phyloP scores from a whole-genome alignment of 2,888 invertebrate species.

The Meliscaeva auricollis region DNA sequence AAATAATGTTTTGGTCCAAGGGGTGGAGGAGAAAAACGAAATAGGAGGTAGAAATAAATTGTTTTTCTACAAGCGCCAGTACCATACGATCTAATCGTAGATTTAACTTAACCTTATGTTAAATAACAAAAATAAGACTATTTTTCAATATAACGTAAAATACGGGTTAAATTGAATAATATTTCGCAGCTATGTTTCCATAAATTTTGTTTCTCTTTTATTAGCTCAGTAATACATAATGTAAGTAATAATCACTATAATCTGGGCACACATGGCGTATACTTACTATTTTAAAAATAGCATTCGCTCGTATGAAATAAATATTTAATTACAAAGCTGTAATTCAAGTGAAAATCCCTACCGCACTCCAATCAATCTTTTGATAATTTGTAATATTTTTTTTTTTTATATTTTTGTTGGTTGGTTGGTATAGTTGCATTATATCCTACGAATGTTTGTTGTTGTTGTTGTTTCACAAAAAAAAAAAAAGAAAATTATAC shows the following conservation, averaged over 20 bases:
- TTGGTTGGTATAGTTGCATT: background rate
- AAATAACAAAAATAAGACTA: too few relatives aligned
- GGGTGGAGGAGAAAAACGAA: too few relatives aligned
- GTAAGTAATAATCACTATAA: background rate
- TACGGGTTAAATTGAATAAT: too few relatives aligned
- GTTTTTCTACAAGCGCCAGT: too few relatives aligned
- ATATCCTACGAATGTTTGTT: background rate
- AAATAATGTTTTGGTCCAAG: too few relatives aligned
- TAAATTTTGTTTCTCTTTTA: too few relatives aligned
- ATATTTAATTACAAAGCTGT: slow-evolving; percentile 63
- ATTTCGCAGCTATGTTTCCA: too few relatives aligned
- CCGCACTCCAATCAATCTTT: slow-evolving; percentile 70
- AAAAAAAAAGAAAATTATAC: slow-evolving; percentile 55
- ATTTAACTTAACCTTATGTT: too few relatives aligned
- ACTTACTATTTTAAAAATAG: slow-evolving; percentile 43
- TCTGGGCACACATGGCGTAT: slow-evolving; percentile 11
- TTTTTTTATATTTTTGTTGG: background rate
- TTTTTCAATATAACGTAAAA: too few relatives aligned
- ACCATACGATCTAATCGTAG: too few relatives aligned
- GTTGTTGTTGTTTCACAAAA: slow-evolving; percentile 22
- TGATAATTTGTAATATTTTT: slow-evolving; percentile 57
- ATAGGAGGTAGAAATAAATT: too few relatives aligned
- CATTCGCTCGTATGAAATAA: slow-evolving; percentile 50
- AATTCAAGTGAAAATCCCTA: slow-evolving; percentile 45
- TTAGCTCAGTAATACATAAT: background rate